Base-by-base conservation (phyloP, 2,888 invertebrate species). In the Mactromeris polynyma region DNA sequence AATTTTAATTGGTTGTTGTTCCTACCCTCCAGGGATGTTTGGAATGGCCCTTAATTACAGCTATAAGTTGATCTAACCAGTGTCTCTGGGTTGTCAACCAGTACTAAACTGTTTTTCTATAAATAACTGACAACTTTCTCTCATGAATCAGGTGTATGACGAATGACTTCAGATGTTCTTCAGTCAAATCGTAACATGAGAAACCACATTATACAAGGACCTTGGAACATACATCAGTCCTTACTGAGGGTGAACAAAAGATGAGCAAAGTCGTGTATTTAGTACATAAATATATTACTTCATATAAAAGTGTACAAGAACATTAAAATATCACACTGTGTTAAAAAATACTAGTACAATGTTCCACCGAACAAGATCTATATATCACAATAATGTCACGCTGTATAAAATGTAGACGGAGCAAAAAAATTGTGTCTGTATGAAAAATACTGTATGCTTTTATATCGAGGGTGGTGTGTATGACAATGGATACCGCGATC, bases 271-370 rank as follows among this genome's bases (percentile, higher is more conserved):
- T n/a, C 21, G 36, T 42, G 73, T 51, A 36, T 42, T 85, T 80
- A 58, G 79, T 89, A 89, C 82, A 87, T 85, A 90, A 87, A 89
- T 87, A 85, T 85, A 88, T 90, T 86, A 87, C 83, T 88, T 82
- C 79, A 82, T 83, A 83, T 88, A 79, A 90, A 90, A 83, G 46
- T 90, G 90, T 88, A 90, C 90, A 88, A 80, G 78, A 64, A 87
- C 82, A 42, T 80, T 69, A 84, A 88, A 84, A 84, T 86, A 90
- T 88, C 90, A 90, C 90, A 90, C 90, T 81, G 33, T 85, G 83
- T 90, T 86, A 85, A 90, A 42, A 64, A 90, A 46, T 73, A 83
- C 69, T 69, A 33, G 77, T 77, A 83, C 83, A 26, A 51, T 77
- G 31, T 40, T 11, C 19, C 21, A 77, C 46, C 31, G 33, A 26